Evolutionary conservation across 2,888 invertebrate genomes (phyloP).

Genomic region (Patella pellucida): DNA sequence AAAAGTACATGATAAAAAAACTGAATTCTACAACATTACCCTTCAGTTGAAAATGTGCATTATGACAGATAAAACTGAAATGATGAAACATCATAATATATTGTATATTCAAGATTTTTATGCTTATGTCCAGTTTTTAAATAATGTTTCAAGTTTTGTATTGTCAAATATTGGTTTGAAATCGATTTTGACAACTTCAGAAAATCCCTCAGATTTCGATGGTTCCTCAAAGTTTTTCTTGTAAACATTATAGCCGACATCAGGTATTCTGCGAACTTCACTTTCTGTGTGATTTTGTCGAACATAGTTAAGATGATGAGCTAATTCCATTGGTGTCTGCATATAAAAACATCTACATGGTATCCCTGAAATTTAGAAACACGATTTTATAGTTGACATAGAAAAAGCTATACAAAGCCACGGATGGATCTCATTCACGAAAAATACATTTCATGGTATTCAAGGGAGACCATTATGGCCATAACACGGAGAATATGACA

Average conservation of each 20-base stretch:
- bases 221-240: slow-evolving; percentile 64
- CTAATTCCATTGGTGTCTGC: slow-evolving; percentile 59
- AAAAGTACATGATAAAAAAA: no score
- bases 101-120: no score
- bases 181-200: slow-evolving; percentile 55
- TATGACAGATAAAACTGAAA: no score
- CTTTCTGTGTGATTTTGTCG: slow-evolving; percentile 64
- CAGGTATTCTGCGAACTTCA: slow-evolving; percentile 61
- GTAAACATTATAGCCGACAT: slow-evolving; percentile 66
- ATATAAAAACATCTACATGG: slow-evolving; percentile 63
- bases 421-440: no score
- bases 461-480: no score
- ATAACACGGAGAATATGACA: no score
- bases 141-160: slow-evolving; percentile 51
- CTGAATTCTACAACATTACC: no score
- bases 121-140: slow-evolving; percentile 58
- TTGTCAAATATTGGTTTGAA: slow-evolving; percentile 58
- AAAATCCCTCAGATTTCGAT: slow-evolving; percentile 58
- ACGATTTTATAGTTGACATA: background rate
- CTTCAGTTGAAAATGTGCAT: no score
- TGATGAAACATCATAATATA: no score
- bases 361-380: slow-evolving; percentile 44
- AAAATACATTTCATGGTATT: no score
- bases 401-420: no score
- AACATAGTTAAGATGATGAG: slow-evolving; percentile 64